Evolutionary conservation across 1,140 invertebrate genomes (phyloP), one percentile per base, ranked within the genome.

Genomic region (Pristionchus pacificus): DNA sequence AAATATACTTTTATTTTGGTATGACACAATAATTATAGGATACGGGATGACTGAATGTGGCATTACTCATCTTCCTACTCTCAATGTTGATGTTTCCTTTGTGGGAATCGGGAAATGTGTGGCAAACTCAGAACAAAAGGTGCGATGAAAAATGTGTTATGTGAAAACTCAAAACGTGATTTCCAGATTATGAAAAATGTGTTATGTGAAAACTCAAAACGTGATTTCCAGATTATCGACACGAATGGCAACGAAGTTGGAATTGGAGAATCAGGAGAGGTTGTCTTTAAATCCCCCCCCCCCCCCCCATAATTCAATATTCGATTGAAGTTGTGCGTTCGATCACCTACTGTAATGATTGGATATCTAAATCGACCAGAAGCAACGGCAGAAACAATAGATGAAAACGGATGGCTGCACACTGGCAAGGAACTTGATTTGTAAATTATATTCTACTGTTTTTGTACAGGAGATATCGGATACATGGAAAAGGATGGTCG

Each of bases 361-460:
- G 60, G 60, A n/a, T 61, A 61, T 61, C n/a, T 3, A n/a, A 61
- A 61, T 30, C 60, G 60, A 10, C 60, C 60, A 6, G 25, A 61
- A 10, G 60, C 60, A 6, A 61, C 60, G 77, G 86, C 88, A n/a
- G 80, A 88, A 76, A 89, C 88, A 1, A 85, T 92, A 25, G 87
- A 88, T 28, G 79, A 86, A 0, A 88, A 90, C 73, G 89, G 89
- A 10, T 95, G 91, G 91, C 84, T 92, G 65, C 89, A 89, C 75
- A 92, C 29, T 24, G 24, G 24, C 61, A n/a, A n/a, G 27, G 38
- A 49, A 19, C 38, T 19, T 6, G 38, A 19, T 6, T 49, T 49
- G 38, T 10, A 49, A 10, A 49, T 10, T 19, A 64, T 60, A 30
- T 68, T 65, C 55, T 75, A n/a, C n/a, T n/a, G n/a, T n/a, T n/a